A percentile compares a stretch with the other conserved stretches of the same genome.
Conservation (phyloP, 2,888 invertebrate genomes). For the Troides aeacus region DNA sequence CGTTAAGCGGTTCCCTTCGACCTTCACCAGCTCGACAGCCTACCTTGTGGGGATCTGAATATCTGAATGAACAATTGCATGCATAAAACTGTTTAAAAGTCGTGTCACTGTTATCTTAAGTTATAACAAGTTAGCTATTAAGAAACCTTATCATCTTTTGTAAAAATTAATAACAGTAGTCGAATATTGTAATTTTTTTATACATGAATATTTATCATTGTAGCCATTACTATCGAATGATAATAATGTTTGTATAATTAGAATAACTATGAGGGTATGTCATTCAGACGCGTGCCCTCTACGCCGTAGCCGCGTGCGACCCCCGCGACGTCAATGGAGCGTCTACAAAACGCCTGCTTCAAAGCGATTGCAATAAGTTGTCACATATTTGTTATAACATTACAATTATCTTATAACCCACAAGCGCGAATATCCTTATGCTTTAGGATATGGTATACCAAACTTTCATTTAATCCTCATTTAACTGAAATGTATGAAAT, state of each 20-base stretch:
- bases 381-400: conserved; percentile 40
- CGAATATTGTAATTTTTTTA: background rate
- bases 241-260: conserved; percentile 29
- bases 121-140: no score
- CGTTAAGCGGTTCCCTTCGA: no score
- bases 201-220: background rate
- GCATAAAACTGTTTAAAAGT: no score
- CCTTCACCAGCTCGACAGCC: no score
- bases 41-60: no score
- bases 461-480: no score
- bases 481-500: no score
- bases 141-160: no score
- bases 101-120: no score
- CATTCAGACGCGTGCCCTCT: conserved; percentile 50
- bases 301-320: conserved; percentile 53
- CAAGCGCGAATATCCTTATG: background rate
- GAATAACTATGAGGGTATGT: conserved; percentile 42
- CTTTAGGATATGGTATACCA: background rate
- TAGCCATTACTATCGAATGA: conserved; percentile 10
- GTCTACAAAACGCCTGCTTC: conserved; percentile 59
- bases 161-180: background rate
- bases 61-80: no score
- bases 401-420: background rate
- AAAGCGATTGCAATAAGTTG: conserved; percentile 60
- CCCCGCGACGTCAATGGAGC: conserved; percentile 66